phyloP scores from a whole-genome alignment of 2,888 invertebrate species.

The Sycophila texana region DNA sequence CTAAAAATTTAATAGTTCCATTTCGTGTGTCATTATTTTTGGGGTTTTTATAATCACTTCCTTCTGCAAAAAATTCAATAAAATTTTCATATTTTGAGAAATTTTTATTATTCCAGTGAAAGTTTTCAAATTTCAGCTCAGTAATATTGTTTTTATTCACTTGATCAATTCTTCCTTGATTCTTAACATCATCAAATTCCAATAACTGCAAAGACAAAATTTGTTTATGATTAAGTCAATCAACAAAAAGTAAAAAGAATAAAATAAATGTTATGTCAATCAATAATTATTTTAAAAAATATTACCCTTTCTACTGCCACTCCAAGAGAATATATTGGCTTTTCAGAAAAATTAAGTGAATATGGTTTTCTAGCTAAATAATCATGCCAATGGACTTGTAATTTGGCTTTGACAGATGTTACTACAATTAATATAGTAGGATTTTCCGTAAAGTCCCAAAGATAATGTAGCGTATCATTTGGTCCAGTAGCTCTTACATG shows the following conservation, averaged over 20 bases:
- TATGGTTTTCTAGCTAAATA: slow-evolving; percentile 66
- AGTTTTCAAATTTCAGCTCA: slow-evolving; percentile 70
- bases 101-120: slow-evolving; percentile 73
- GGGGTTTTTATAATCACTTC: slow-evolving; percentile 66
- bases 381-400: slow-evolving; percentile 78
- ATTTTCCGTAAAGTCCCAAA: slow-evolving; percentile 82
- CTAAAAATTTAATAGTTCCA: slow-evolving; percentile 69
- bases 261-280: not conserved
- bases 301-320: slow-evolving; percentile 80
- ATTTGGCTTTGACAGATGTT: slow-evolving; percentile 75
- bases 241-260: not conserved
- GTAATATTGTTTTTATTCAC: slow-evolving; percentile 69
- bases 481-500: slow-evolving; percentile 76
- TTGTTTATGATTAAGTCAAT: slow-evolving; percentile 1
- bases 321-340: slow-evolving; percentile 79
- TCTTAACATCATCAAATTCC: slow-evolving; percentile 79
- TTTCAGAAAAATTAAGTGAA: slow-evolving; percentile 75
- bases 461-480: slow-evolving; percentile 80
- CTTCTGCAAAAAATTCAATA: slow-evolving; percentile 68
- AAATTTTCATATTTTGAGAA: slow-evolving; percentile 73
- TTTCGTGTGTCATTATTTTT: slow-evolving; percentile 65
- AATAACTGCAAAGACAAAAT: slow-evolving; percentile 75
- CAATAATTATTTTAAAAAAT: not conserved
- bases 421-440: slow-evolving; percentile 80
- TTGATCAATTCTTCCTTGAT: slow-evolving; percentile 75